Base-by-base conservation (phyloP, 2,797 vertebrate genomes). In the Urocyon cinereoargenteus region DNA sequence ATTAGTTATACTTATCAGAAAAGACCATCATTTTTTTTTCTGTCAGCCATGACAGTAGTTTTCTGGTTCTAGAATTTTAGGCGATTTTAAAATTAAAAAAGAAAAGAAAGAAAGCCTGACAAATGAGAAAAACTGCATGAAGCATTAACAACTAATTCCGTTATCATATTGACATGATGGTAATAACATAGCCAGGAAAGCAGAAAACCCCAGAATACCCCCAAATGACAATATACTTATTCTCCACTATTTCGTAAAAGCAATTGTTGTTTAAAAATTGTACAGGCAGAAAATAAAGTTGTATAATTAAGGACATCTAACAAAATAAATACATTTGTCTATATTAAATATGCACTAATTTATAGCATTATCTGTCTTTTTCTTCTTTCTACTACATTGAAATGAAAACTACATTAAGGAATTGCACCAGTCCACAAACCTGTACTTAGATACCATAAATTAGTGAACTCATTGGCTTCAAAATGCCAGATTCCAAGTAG, bases 401-500 rank as follows among this genome's bases (percentile, higher is more conserved):
- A 22, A 1, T 75, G 62, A 87, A 93, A 91, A 59, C 21, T 26
- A 21, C 59, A 15, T 59, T 14, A 83, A 90, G 24, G 5, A 64
- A 36, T 59, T 16, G 6, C 11, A 12, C 16, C 83, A 82, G 26
- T 21, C 24, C n/a, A 40, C 31, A 66, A 70, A 64, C 53, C 55
- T 55, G n/a, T 26, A 83, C 55, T 87, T 26, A 82, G 40, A 55
- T 73, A 53, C 64, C 3, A 4, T 31, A 57, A 86, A 78, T 77
- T 34, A 77, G 53, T 70, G 59, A 66, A 85, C 90, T 90, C 13
- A 5, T 2, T 73, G 77, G 81, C 84, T 95, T 94, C 70, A 40
- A 34, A 83, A 75, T 61, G 34, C 68, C 87, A 75, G 18, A 49
- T 95, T 95, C 61, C 86, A 79, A 70, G 31, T 45, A 88, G 66